phyloP scores from a whole-genome alignment of 2,113 vertebrate genomes.

The Cynocephalus volans region DNA sequence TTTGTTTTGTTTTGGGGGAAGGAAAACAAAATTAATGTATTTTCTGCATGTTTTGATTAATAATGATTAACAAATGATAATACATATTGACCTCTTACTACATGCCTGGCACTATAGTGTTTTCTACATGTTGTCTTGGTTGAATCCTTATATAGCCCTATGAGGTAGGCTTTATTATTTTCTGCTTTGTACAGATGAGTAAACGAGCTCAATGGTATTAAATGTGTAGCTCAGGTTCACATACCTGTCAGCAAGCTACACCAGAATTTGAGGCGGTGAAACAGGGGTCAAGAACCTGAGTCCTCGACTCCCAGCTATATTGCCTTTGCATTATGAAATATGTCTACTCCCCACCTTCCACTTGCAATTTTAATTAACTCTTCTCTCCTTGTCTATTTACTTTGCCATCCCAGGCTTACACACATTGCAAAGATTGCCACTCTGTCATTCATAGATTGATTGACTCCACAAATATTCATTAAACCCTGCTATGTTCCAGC shows the following conservation, averaged over 20 bases:
- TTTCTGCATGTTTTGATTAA: not conserved
- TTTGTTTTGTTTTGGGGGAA: not conserved
- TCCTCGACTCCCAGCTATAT: not conserved
- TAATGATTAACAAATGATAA: not conserved
- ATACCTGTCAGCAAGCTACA: not conserved
- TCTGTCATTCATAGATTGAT: not conserved
- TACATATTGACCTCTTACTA: not conserved
- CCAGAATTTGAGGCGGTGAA: not conserved
- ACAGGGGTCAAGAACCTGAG: not conserved
- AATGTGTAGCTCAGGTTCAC: not conserved
- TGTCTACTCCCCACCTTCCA: not conserved
- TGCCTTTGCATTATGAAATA: not conserved
- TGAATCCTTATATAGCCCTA: not conserved
- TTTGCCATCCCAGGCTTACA: not conserved
- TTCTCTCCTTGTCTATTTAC: not conserved
- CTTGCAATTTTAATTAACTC: not conserved
- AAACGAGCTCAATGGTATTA: not conserved
- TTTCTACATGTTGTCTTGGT: not conserved
- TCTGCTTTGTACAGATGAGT: not conserved
- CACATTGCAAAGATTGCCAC: not conserved
- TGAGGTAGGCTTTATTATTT: not conserved
- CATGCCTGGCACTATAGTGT: not conserved
- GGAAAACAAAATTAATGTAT: not conserved
- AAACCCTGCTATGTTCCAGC: not conserved
- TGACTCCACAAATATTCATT: not conserved